A percentile compares a stretch with the other conserved stretches of the same genome.
These are phyloP conservation scores for Drosophila nr. medialis DNA, from an alignment of 2,888 invertebrate genomes.

Conservation along the genomic window DNA sequence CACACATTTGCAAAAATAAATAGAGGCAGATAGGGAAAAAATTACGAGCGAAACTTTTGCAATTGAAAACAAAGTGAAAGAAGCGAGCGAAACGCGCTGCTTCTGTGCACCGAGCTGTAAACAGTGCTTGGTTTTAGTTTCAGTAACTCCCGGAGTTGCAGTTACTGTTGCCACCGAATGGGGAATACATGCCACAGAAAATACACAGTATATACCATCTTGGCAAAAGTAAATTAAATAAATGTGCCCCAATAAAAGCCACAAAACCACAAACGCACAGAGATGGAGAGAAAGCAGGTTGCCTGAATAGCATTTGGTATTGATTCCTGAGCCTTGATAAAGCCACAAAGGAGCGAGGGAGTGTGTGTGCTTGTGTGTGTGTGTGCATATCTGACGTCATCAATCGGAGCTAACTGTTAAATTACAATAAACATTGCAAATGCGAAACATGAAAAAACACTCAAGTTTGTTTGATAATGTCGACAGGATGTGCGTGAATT, in stretches of 20 bases:
- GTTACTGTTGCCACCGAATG: conserved; percentile 20
- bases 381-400: conserved; percentile 39
- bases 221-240: conserved; percentile 33
- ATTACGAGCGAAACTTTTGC: conserved; percentile 63
- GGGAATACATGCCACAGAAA: conserved; percentile 1
- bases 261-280: conserved; percentile 2
- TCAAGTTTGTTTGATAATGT: conserved; percentile 50
- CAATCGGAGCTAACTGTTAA: conserved; percentile 42
- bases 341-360: background rate
- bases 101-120: conserved; percentile 55
- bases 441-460: conserved; percentile 69
- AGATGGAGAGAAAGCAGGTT: conserved; percentile 19
- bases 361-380: background rate
- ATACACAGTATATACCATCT: conserved; percentile 7
- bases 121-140: conserved; percentile 50
- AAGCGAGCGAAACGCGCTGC: conserved; percentile 15
- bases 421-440: conserved; percentile 50
- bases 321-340: conserved; percentile 50
- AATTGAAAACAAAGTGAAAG: conserved; percentile 67
- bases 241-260: conserved; percentile 24
- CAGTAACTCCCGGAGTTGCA: conserved; percentile 41
- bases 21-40: conserved; percentile 16
- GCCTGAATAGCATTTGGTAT: conserved; percentile 62
- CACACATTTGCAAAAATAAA: conserved; percentile 29
- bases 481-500: conserved; percentile 54